Evolutionary conservation across 2,888 invertebrate species (phyloP), one percentile per base, ranked within the genome.

Genomic region (Acanthosepion esculentum): DNA sequence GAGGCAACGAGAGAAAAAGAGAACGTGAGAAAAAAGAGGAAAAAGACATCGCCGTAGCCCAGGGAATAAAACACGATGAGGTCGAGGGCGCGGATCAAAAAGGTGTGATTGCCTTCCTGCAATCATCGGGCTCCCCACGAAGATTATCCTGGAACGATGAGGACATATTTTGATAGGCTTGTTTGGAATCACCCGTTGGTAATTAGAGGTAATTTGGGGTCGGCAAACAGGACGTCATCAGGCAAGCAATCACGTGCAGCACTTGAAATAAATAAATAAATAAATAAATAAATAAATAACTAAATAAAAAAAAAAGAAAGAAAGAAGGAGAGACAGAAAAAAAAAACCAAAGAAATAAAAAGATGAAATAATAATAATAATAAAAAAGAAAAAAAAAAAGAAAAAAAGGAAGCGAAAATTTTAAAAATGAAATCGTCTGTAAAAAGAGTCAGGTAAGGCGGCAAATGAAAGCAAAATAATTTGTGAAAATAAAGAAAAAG

Each of bases 61-160:
- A 78, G 18, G n/a, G 78, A n/a, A 78, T 78, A 12, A 78, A 78
- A 78, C 15, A 78, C 78, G n/a, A 18, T 33, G n/a, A 33, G 59
- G 23, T 20, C 23, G 59, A 20, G 59, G 20, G 23, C 23, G 4
- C 23, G 78, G n/a, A 33, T 78, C 12, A 78, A 78, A 33, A n/a
- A n/a, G 78, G 78, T 78, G 78, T 78, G 78, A 78, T n/a, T n/a
- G 78, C n/a, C n/a, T 78, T 78, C 78, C 78, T 78, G 78, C 18
- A 78, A 78, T 78, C 78, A 78, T 78, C 78, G 12, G n/a, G n/a
- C 78, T 33, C 78, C 78, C 78, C 78, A n/a, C 29, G 78, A 78
- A 78, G 78, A 78, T n/a, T n/a, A 29, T 29, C n/a, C 78, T 12
- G 78, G n/a, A 12, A 33, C n/a, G n/a, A 8, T 5, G 78, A 33